Base-by-base conservation (phyloP, 2,797 vertebrate genomes). In the Lacerta viridis region DNA sequence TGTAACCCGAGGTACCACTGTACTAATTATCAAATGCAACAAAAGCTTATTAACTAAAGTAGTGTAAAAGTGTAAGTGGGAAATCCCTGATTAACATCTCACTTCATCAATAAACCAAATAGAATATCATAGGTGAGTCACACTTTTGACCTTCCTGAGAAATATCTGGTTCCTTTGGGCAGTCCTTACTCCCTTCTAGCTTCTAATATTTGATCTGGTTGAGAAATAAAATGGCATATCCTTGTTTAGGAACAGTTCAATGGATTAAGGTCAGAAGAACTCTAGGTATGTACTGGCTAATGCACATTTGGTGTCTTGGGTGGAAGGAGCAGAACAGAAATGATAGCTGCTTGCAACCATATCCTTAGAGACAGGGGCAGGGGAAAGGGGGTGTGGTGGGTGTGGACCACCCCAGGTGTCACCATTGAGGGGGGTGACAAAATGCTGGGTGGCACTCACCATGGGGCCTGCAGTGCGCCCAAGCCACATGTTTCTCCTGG, bases 11-110 rank as follows among this genome's bases (percentile, higher is more conserved):
- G 39, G 39, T 41, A 41, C 39, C 39, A 41, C 39, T 41, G 39
- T 41, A 43, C 39, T 76, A 76, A 39, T 72, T 55, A 84, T 55
- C 46, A 84, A 75, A 68, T 68, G 64, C 61, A 82, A 69, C 13
- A 41, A 85, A 74, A 6, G 17, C 23, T 64, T 18, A 29, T 27
- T 82, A 27, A 18, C 9, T n/a, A 13, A 5, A 36, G 43, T 50
- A 46, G 15, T 83, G 9, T 18, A 80, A 77, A 59, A 66, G 41
- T 27, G 10, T 23, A 84, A 7, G 7, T 61, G n/a, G n/a, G 23
- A 84, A 55, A 23, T 55, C 72, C 6, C 1, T 13, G 33, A 3
- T 61, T 4, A 13, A 75, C 50, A 59, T 29, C 33, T 61, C 71
- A 61, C 11, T 7, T 83, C 25, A 75, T 25, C 25, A 25, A 75